Base-by-base conservation (phyloP, 2,888 invertebrate genomes). In the Polyommatus icarus region DNA sequence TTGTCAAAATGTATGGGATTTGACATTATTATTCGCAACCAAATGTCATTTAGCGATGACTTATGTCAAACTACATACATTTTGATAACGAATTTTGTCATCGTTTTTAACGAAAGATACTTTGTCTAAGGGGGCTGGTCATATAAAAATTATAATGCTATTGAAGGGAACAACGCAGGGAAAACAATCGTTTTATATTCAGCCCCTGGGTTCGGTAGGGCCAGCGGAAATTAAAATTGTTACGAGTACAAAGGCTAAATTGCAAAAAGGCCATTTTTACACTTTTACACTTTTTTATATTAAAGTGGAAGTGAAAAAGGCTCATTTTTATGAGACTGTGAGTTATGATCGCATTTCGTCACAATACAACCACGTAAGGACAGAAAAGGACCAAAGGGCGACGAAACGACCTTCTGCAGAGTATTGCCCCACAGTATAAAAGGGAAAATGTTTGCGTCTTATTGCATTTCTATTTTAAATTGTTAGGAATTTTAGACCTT, bases 321-420 rank as follows among this genome's bases (percentile, higher is more conserved):
- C 10, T 15, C 1, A 2, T 29, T 67, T 67, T 61, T 61, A 24
- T 61, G 12, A 61, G 61, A 24, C 61, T 24, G 8, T 61, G 67
- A 67, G 67, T 29, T 67, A 29, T 15, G 29, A 29, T 29, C 12
- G 29, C 29, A 29, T 67, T 67, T 67, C 15, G 29, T 29, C 29
- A 67, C 24, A 24, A 29, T 29, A 67, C 29, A 67, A 12, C 12
- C 7, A 0, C 20, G 59, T 59, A 67, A 67, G 67, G 67, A 15
- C 67, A 67, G 67, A 67, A 67, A 67, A 67, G 29, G 29, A 67
- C 67, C 67, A 29, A 67, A 15, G 29, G 67, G 67, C 67, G 67
- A 29, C 29, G 5, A 24, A 29, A 67, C 15, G 67, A 67, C 67
- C 67, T 67, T 29, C 6, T 29, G 67, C 20, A 12, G 15, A 29